Evolutionary conservation across 2,888 invertebrate species (phyloP).

Genomic region (Drosophila anomalata): DNA sequence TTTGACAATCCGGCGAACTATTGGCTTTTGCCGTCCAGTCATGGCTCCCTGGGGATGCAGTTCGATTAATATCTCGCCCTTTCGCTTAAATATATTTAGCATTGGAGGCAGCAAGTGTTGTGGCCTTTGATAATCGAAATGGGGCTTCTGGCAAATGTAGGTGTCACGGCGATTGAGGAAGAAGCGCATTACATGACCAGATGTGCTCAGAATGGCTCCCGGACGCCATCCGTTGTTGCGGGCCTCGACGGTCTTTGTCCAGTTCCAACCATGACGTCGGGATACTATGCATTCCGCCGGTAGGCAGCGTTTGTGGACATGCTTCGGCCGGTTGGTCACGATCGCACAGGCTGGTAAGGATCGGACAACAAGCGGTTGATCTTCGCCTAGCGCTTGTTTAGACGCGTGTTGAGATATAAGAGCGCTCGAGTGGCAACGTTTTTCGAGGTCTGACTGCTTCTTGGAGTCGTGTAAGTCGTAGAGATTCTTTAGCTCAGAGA

Average conservation of each 20-base stretch:
- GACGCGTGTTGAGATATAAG: neutral
- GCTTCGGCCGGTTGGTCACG: conserved; percentile 43
- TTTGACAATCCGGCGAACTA: conserved; percentile 88
- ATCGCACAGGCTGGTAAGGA: neutral
- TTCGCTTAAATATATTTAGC: conserved; percentile 87
- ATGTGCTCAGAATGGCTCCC: conserved; percentile 79
- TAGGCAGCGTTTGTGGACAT: conserved; percentile 86
- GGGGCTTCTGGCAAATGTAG: conserved; percentile 80
- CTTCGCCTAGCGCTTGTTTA: neutral
- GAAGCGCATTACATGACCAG: conserved; percentile 80
- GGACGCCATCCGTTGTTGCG: conserved; percentile 81
- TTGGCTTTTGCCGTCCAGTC: conserved; percentile 84
- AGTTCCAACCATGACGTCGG: conserved; percentile 88
- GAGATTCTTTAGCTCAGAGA: conserved; percentile 72
- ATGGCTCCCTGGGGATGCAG: conserved; percentile 27
- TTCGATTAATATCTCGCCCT: conserved; percentile 87
- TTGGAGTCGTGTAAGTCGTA: conserved; percentile 69
- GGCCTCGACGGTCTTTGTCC: conserved; percentile 83
- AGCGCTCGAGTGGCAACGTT: conserved; percentile 4
- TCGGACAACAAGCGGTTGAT: neutral
- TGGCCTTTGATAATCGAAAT: conserved; percentile 31
- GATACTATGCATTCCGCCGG: conserved; percentile 85
- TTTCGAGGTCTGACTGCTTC: neutral
- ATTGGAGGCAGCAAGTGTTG: conserved; percentile 84
- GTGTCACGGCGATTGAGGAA: conserved; percentile 72